These are phyloP conservation scores for Abscondita cerata DNA, from an alignment of 2,888 invertebrate genomes.

Conservation along the genomic window DNA sequence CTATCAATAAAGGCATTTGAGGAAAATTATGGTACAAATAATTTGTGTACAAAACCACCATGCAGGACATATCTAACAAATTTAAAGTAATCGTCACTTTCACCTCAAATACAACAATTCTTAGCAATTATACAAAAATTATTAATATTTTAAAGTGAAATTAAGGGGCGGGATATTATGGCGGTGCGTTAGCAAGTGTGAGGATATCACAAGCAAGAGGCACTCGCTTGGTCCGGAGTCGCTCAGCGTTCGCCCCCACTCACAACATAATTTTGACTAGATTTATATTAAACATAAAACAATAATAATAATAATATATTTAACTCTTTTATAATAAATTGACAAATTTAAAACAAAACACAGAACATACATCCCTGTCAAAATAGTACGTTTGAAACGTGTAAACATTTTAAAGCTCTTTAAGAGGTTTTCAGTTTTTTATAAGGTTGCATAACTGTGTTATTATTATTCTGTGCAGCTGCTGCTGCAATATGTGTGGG, in stretches of 20 bases:
- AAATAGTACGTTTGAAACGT: neutral
- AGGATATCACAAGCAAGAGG: slow-evolving; percentile 60
- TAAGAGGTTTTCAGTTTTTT: slow-evolving; percentile 92
- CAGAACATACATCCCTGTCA: slow-evolving; percentile 25
- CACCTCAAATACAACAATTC: slow-evolving; percentile 38
- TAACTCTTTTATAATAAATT: slow-evolving; percentile 30
- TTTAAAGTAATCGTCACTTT: slow-evolving; percentile 40
- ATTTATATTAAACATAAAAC: slow-evolving; percentile 37
- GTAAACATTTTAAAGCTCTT: slow-evolving; percentile 40
- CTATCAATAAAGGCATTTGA: slow-evolving; percentile 53
- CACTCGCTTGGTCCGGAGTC: slow-evolving; percentile 58
- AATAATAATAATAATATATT: slow-evolving; percentile 26
- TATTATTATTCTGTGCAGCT: slow-evolving; percentile 59
- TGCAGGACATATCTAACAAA: slow-evolving; percentile 44
- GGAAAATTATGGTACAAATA: slow-evolving; percentile 44
- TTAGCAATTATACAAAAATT: slow-evolving; percentile 33
- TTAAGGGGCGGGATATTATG: slow-evolving; percentile 37
- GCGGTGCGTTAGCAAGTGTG: slow-evolving; percentile 48
- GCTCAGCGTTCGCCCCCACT: slow-evolving; percentile 48
- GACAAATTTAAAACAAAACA: slow-evolving; percentile 34
- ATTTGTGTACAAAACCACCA: slow-evolving; percentile 44
- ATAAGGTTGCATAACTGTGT: slow-evolving; percentile 78
- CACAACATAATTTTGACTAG: slow-evolving; percentile 52
- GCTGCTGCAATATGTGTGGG: slow-evolving; percentile 54
- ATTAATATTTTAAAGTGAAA: slow-evolving; percentile 36